A percentile compares a stretch with the other conserved stretches of the same genome.
phyloP scores from a whole-genome alignment of 2,888 invertebrate genomes.

The Ormyrus thymus region DNA sequence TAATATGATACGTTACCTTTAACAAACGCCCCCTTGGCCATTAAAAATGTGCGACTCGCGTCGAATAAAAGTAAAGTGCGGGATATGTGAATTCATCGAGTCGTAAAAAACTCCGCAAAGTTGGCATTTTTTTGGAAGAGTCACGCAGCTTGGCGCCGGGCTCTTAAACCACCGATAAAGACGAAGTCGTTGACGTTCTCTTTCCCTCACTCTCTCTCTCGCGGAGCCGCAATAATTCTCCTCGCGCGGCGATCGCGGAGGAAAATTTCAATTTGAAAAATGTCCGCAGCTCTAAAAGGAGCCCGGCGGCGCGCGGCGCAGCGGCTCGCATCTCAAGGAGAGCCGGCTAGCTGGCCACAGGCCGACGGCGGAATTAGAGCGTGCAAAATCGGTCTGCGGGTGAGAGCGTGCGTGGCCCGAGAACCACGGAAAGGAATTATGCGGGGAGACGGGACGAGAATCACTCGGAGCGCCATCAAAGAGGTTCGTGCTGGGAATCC shows the following conservation, averaged over 20 bases:
- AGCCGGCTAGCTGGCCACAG: neutral
- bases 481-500: slow-evolving; percentile 71
- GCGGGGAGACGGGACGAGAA: slow-evolving; percentile 61
- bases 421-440: slow-evolving; percentile 55
- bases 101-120: too few relatives aligned
- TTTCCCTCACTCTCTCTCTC: too few relatives aligned
- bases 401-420: slow-evolving; percentile 28
- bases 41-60: too few relatives aligned
- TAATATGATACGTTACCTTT: too few relatives aligned
- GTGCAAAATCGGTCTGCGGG: slow-evolving; percentile 46
- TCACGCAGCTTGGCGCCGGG: too few relatives aligned
- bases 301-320: neutral
- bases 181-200: too few relatives aligned
- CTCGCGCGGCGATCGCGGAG: neutral
- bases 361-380: slow-evolving; percentile 54
- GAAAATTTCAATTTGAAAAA: slow-evolving; percentile 56
- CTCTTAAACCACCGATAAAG: too few relatives aligned
- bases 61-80: too few relatives aligned
- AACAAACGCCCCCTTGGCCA: too few relatives aligned
- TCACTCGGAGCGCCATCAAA: slow-evolving; percentile 71
- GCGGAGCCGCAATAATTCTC: neutral
- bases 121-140: too few relatives aligned
- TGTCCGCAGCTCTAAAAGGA: slow-evolving; percentile 22
- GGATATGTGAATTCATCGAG: too few relatives aligned
- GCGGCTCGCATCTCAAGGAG: slow-evolving; percentile 29